These are phyloP conservation scores for Poecilia wingei DNA, from an alignment of 2,797 vertebrate genomes.

Conservation along the genomic window DNA sequence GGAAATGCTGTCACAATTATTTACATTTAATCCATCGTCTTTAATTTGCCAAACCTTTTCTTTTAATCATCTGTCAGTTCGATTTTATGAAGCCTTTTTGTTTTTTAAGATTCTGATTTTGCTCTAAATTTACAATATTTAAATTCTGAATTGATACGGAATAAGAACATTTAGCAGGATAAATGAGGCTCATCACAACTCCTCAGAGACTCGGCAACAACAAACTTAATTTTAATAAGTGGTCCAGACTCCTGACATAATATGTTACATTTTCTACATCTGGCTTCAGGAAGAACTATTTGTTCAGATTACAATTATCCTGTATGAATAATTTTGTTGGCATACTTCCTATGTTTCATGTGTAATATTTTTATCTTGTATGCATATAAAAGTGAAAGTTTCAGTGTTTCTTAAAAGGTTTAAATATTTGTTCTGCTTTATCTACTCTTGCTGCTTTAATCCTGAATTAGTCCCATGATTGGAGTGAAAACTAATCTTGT, in stretches of 20 bases:
- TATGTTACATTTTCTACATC: not conserved
- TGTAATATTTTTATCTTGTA: not conserved
- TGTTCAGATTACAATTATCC: not conserved
- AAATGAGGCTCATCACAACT: not conserved
- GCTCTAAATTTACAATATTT: not conserved
- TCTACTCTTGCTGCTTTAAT: not conserved
- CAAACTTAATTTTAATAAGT: not conserved
- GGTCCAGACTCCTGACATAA: not conserved
- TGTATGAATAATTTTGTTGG: not conserved
- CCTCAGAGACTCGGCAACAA: not conserved
- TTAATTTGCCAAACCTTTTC: not conserved
- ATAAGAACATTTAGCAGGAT: not conserved
- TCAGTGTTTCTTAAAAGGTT: not conserved
- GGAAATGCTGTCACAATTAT: not conserved
- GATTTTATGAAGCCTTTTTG: not conserved
- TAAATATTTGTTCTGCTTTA: not conserved
- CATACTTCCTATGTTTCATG: not conserved
- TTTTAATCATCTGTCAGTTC: not conserved
- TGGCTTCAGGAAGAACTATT: not conserved
- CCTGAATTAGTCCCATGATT: not conserved
- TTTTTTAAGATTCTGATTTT: not conserved
- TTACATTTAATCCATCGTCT: not conserved
- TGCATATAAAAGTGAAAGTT: not conserved
- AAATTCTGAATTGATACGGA: not conserved
- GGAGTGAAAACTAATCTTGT: not conserved